These are phyloP conservation scores for Dipodomys spectabilis DNA, from an alignment of 2,113 vertebrate species.

Conservation along the genomic window DNA sequence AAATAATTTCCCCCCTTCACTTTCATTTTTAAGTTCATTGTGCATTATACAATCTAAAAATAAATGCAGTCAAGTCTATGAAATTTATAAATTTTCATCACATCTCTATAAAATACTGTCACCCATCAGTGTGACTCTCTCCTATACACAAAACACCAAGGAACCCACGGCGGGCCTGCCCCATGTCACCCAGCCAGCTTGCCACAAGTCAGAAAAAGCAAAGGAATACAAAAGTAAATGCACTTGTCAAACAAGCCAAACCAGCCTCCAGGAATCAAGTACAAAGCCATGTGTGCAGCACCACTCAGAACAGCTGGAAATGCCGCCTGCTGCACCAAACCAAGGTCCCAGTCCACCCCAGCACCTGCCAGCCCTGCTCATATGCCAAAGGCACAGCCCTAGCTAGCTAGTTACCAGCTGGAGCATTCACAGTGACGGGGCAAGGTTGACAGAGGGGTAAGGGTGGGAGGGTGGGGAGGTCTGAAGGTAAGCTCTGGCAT, in stretches of 20 bases:
- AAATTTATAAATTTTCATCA: slow-evolving; percentile 76
- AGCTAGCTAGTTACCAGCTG: background rate
- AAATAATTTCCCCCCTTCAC: slow-evolving; percentile 75
- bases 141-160: slow-evolving; percentile 78
- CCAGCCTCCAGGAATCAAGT: background rate
- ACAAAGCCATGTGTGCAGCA: slow-evolving; percentile 28
- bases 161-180: slow-evolving; percentile 52
- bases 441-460: background rate
- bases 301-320: slow-evolving; percentile 17
- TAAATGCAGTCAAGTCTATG: slow-evolving; percentile 80
- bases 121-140: slow-evolving; percentile 63
- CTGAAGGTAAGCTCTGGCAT: background rate
- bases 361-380: background rate
- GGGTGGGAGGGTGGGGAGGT: background rate
- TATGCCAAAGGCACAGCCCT: slow-evolving; percentile 10
- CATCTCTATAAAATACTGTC: slow-evolving; percentile 81
- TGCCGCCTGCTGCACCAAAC: background rate
- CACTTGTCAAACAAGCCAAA: slow-evolving; percentile 58
- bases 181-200: background rate
- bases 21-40: slow-evolving; percentile 73
- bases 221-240: slow-evolving; percentile 63
- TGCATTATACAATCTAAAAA: slow-evolving; percentile 83
- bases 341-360: background rate
- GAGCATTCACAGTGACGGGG: slow-evolving; percentile 65
- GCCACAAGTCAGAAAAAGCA: slow-evolving; percentile 41